A percentile compares a stretch with the other conserved stretches of the same genome.
Evolutionary conservation across 2,888 invertebrate species (phyloP).

Genomic region (Nipponacmea schrenckii): DNA sequence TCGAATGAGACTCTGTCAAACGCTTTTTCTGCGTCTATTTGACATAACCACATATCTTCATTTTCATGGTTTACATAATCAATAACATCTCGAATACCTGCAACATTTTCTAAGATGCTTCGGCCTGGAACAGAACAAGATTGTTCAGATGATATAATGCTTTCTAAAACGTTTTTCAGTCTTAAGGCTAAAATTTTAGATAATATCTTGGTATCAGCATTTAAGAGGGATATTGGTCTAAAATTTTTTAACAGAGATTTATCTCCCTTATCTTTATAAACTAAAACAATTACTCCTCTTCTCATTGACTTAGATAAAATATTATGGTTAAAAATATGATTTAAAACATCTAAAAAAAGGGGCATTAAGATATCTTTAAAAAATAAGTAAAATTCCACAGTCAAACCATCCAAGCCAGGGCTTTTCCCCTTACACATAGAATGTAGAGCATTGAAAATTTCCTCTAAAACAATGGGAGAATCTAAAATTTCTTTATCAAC

Average conservation of each 20-base stretch:
- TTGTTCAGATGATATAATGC: constrained; percentile 33
- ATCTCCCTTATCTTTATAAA: constrained; percentile 35
- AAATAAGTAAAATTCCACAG: constrained; percentile 32
- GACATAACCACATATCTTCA: no score
- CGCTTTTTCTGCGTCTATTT: no score
- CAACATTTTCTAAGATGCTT: constrained; percentile 38
- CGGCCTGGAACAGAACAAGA: constrained; percentile 34
- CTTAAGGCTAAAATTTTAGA: constrained; percentile 36
- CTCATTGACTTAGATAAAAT: constrained; percentile 22
- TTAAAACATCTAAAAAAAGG: constrained; percentile 18
- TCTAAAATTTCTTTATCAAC: neutral
- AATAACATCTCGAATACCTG: constrained; percentile 32
- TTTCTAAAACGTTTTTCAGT: constrained; percentile 25
- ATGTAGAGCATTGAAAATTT: constrained; percentile 16
- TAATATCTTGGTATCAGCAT: constrained; percentile 38
- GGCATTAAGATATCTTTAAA: constrained; percentile 26
- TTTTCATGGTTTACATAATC: constrained; percentile 37
- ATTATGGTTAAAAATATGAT: constrained; percentile 20
- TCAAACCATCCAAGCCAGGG: constrained; percentile 36
- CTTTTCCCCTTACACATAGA: constrained; percentile 28
- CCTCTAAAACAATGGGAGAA: neutral
- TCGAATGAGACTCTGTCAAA: no score
- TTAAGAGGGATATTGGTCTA: constrained; percentile 38
- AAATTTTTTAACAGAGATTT: constrained; percentile 31
- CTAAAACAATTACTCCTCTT: constrained; percentile 22